These are phyloP conservation scores for Acanthurus tractus DNA, from an alignment of 2,797 vertebrate genomes.

Conservation along the genomic window DNA sequence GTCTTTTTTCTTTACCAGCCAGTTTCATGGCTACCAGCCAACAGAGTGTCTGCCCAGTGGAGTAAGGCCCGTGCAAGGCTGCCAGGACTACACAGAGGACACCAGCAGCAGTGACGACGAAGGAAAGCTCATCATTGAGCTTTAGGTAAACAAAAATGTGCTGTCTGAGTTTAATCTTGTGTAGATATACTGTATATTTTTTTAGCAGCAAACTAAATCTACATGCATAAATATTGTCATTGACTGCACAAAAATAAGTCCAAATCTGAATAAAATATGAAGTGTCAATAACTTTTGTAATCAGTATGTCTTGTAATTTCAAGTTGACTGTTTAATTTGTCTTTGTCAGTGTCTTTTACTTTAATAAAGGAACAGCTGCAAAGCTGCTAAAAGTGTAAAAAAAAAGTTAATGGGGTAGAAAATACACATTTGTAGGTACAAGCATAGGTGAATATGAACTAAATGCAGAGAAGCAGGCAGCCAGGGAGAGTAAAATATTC, in stretches of 20 bases:
- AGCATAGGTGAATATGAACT: too few relatives aligned
- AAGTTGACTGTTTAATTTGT: too few relatives aligned
- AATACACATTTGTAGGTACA: too few relatives aligned
- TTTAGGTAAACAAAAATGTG: conserved; percentile 56
- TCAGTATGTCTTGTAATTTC: too few relatives aligned
- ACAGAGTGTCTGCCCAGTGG: conserved; percentile 44
- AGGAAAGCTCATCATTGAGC: conserved; percentile 87
- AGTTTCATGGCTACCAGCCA: conserved; percentile 43
- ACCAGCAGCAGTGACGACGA: conserved; percentile 87
- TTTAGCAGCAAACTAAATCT: conserved; percentile 1
- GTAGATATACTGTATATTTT: conserved; percentile 5
- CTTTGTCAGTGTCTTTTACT: too few relatives aligned
- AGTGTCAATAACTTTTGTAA: neutral
- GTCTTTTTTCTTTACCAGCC: conserved; percentile 40
- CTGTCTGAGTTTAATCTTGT: conserved; percentile 12
- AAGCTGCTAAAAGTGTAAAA: too few relatives aligned
- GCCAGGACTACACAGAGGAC: conserved; percentile 70
- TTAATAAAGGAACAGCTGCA: too few relatives aligned
- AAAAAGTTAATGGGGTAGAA: too few relatives aligned
- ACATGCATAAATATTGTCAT: conserved; percentile 2
- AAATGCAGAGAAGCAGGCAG: too few relatives aligned
- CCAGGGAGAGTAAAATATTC: too few relatives aligned
- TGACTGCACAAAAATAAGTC: neutral
- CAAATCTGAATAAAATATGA: neutral
- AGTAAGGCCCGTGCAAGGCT: conserved; percentile 59